Conservation (phyloP, 2,888 invertebrate genomes). For the Scaptomyza reducta region DNA sequence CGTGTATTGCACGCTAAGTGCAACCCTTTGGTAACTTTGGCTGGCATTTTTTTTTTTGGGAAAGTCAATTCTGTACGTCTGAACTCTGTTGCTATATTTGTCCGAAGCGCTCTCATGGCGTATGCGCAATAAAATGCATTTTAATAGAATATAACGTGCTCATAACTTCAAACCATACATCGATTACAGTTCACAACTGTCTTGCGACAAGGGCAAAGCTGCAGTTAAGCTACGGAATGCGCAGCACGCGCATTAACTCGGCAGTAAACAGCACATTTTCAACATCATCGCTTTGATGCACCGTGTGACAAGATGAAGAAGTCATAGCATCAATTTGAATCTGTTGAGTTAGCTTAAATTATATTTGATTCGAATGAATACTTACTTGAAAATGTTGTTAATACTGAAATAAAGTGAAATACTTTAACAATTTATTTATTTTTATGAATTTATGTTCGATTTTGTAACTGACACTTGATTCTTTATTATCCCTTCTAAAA, state of each 20-base stretch:
- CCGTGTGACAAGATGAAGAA: conserved; percentile 31
- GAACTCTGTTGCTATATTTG: conserved; percentile 7
- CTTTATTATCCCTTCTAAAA: not conserved
- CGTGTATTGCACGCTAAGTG: conserved; percentile 70
- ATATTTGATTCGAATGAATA: not conserved
- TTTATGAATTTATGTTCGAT: too few relatives aligned
- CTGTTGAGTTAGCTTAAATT: not conserved
- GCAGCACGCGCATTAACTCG: conserved; percentile 58
- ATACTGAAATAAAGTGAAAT: too few relatives aligned
- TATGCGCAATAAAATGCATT: conserved; percentile 71
- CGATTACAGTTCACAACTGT: conserved; percentile 56
- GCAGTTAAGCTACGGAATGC: conserved; percentile 57
- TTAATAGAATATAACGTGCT: conserved; percentile 72
- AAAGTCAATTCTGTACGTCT: conserved; percentile 24
- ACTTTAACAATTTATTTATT: too few relatives aligned
- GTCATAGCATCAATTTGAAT: not conserved
- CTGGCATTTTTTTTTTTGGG: conserved; percentile 14
- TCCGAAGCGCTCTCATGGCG: conserved; percentile 37
- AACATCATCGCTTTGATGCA: conserved; percentile 33
- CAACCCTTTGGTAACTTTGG: conserved; percentile 30
- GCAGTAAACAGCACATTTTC: conserved; percentile 70
- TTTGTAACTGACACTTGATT: too few relatives aligned
- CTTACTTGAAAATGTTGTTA: not conserved
- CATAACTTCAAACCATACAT: conserved; percentile 65
- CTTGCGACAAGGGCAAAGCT: conserved; percentile 44